Base-by-base conservation (phyloP, 2,797 vertebrate species). In the Acipenser oxyrinchus region DNA sequence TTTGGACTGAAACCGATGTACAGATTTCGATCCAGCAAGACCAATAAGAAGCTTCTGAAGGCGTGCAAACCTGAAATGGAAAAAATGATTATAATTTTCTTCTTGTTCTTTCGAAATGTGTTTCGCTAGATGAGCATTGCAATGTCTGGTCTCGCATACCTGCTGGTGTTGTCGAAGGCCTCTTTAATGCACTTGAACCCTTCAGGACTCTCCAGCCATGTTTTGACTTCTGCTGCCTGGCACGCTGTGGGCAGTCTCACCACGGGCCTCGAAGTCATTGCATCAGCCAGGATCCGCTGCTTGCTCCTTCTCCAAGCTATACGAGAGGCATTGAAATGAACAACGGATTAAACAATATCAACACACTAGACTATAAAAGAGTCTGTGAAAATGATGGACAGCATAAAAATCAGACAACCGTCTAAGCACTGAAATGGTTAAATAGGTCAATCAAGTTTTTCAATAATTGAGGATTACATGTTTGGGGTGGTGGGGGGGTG, bases 1-100 rank as follows among this genome's bases (percentile, higher is more conserved):
- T 81, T 67, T 89, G 58, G 94, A 95, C 71, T 96, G 93, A 67
- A 98, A 97, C 60, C 95, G 94, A 99, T 94, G 74, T 97, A 99
- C 59, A 98, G 91, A 64, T 97, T 96, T 68, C 92, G 92, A n/a
- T 59, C 95, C 94, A 52, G 96, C 96, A 76, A 98, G 82, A 70
- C 84, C 84, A 61, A 91, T 86, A 15, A 93, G 84, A 71, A 98
- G 84, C 75, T 90, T 95, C 68, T 96, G 89, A 4, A 99, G 86
- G 49, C 94, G 93, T 53, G 96, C 96, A 87, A 96, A 99, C 77
- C 95, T 99, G 70, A 13, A 68, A 72, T 37, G 23, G 23, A 37
- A 37, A 37, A 37, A 37, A 37, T 37, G 23, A 37, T 12, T 53
- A 53, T 11, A 12, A 53, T 12, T 8, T 6, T 6, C 8, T 6